These are phyloP conservation scores for Tragelaphus imberbis DNA, from an alignment of 2,113 vertebrate species.

Conservation along the genomic window DNA sequence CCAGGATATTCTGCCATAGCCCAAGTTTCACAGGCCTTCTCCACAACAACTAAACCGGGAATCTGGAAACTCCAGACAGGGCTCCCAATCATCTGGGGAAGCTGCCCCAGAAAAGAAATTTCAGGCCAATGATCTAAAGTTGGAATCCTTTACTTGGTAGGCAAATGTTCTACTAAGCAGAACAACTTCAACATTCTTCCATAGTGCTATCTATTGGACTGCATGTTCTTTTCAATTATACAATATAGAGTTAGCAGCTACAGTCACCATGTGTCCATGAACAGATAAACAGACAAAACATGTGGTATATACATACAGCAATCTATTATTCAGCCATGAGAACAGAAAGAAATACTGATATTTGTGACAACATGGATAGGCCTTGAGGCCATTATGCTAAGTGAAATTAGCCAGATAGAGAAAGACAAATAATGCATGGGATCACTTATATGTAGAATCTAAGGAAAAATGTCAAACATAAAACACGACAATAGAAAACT, in stretches of 20 bases:
- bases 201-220: neutral
- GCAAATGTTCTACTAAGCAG: neutral
- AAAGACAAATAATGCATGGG: neutral
- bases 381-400: neutral
- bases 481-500: neutral
- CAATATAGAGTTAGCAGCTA: neutral
- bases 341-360: neutral
- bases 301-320: neutral
- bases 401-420: neutral
- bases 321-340: neutral
- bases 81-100: neutral
- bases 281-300: neutral
- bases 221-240: neutral
- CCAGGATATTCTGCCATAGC: neutral
- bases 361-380: neutral
- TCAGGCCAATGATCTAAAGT: neutral
- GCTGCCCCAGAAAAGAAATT: neutral
- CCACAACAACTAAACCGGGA: rapidly evolving
- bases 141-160: neutral
- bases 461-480: neutral
- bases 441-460: neutral
- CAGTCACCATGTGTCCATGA: neutral
- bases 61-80: neutral
- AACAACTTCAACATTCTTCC: neutral
- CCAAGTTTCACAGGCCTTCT: neutral